Evolutionary conservation across 1,140 invertebrate genomes (phyloP), one percentile per base, ranked within the genome.

Genomic region (Paralvinella palmiformis): DNA sequence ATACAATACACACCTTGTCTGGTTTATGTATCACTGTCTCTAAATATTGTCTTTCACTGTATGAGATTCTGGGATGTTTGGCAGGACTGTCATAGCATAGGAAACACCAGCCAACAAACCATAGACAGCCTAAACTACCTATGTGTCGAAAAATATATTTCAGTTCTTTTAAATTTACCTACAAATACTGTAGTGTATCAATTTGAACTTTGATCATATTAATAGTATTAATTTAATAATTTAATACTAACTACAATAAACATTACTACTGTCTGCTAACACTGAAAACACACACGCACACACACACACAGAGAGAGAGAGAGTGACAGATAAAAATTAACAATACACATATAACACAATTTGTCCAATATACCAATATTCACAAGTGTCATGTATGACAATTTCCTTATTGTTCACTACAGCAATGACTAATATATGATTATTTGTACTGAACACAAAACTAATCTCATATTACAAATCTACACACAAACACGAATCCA

Each of bases 31-130:
- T n/a, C n/a, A 59, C 63, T 3, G 41, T 35, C 58, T 75, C 71
- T 31, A 77, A 75, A 65, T 73, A 77, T 3, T 56, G 27, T 37
- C 56, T 63, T 60, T 77, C 75, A 20, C 62, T 58, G 1, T 13
- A 1, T 6, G 71, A 65, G 36, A 77, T 75, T 32, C 68, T 61
- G 10, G 73, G 71, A 63, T 75, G 71, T 32, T 70, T 35, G 7
- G 56, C 67, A 3, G 75, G 75, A 10, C 69, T 65, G 36, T 73
- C 71, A 62, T 68, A 65, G 17, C 69, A 65, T 7, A 75, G 7
- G 29, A 73, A 57, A 32, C 65, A 65, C 73, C 73, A 75, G 1
- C 66, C 29, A 5, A 68, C 59, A 63, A 71, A 75, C 75, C 75
- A 77, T 32, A 73, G 0, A 31, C 70, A 48, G 6, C 71, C 71